Base-by-base conservation (phyloP, 2,888 invertebrate species). In the Agonum fuliginosum region DNA sequence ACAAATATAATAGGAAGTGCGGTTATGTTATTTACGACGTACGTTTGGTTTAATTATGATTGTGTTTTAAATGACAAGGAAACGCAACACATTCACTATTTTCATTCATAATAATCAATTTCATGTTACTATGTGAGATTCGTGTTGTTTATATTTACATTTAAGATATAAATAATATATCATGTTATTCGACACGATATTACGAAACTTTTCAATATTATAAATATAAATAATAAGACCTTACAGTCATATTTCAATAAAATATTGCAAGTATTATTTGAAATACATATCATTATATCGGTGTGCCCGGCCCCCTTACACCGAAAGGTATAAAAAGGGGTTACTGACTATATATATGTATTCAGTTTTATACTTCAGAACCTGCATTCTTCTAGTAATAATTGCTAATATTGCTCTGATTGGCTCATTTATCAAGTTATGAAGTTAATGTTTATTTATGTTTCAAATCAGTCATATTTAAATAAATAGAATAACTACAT, bases 81-180 rank as follows among this genome's bases (percentile, higher is more conserved):
- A 74, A 27, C 19, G 20, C 51, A 12, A 17, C 73, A 43, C 43
- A 62, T 62, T 74, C 62, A 73, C 19, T n/a, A 19, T 58, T 75
- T 75, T 75, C 75, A 75, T 75, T 75, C 75, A 75, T 75, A 75
- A 74, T 74, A 62, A 67, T 48, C 75, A 67, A 75, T 75, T 74
- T 74, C 46, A 62, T 65, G 75, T 75, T 67, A 75, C 75, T 73
- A 73, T 73, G 73, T 62, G 27, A 73, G 24, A 62, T 58, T 62
- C 24, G 19, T 62, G 62, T 73, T 73, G 73, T 73, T 73, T 73
- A 73, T 73, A 73, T 73, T 73, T 73, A 73, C 62, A 62, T 10
- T n/a, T 20, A 3, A 62, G 30, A 62, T 62, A 62, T 62, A 17
- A 62, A 62, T 62, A 62, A 62, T n/a, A n/a, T n/a, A 27, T 62